Evolutionary conservation across 2,888 invertebrate genomes (phyloP), one percentile per base, ranked within the genome.

Genomic region (Sesia bembeciformis): DNA sequence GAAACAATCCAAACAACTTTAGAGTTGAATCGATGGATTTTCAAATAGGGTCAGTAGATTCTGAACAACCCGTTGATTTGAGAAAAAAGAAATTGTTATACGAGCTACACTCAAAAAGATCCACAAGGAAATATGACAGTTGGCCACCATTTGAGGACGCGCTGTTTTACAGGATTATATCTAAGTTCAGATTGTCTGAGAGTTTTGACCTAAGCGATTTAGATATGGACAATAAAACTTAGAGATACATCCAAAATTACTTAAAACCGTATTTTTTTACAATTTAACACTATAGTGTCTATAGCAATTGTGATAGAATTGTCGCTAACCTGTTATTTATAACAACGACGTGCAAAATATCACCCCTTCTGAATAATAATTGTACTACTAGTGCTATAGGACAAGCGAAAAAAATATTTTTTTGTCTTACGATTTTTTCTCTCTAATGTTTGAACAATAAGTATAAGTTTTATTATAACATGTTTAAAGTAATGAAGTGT

Each of bases 91-190:
- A 57, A 39, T 54, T 81, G 23, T 40, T 86, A 0, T 85, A 81
- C 53, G 77, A 75, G 61, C 57, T 72, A 3, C 66, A 66, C 23
- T 66, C 59, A 5, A 62, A 58, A 49, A 49, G 55, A 0, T 49
- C 58, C 0, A 65, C 60, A 42, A 65, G 78, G 3, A 55, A 72
- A n/a, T 74, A 78, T 40, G 65, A 73, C 0, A 84, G 81, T 3
- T 90, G 90, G 90, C 90, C 90, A 0, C 87, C 89, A 0, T 84
- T 74, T 39, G 88, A 89, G 53, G 76, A 86, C 6, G 77, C 86
- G 0, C 23, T 88, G 7, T 85, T 86, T 58, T 90, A 86, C 54
- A 78, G 70, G 40, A 77, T 89, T 3, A 72, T 87, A 7, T 82
- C 87, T 0, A 78, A 85, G 55, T 90, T 88, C 59, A 74, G 85